A percentile compares a stretch with the other conserved stretches of the same genome.
Evolutionary conservation across 1,140 invertebrate genomes (phyloP).

Genomic region (Mamestra configurata): DNA sequence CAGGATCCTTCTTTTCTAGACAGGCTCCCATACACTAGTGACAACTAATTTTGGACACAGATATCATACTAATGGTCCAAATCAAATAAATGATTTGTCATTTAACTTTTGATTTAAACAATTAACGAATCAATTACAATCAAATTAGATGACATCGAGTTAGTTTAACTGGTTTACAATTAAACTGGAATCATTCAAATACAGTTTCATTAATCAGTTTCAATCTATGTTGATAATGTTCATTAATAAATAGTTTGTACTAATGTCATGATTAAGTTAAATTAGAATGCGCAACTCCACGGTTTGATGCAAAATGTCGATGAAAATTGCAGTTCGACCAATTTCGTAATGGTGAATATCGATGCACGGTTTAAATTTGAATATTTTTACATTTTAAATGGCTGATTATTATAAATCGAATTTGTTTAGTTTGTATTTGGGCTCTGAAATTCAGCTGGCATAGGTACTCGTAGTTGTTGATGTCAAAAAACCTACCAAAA

Average conservation of each 20-base stretch:
- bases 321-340: not conserved
- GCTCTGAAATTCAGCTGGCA: too few species aligned
- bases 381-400: constrained; percentile 17
- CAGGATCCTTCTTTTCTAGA: too few species aligned
- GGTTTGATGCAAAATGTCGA: constrained; percentile 4
- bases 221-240: constrained; percentile 9
- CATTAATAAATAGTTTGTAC: constrained; percentile 5
- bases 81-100: not conserved
- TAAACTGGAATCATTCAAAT: constrained; percentile 11
- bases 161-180: not conserved
- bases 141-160: too few species aligned
- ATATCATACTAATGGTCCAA: too few species aligned
- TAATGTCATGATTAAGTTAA: constrained; percentile 14
- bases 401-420: too few species aligned
- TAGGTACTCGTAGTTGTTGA: too few species aligned
- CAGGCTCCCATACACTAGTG: too few species aligned
- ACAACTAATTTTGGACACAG: too few species aligned
- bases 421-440: not conserved
- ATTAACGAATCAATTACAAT: too few species aligned
- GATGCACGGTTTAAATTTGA: not conserved
- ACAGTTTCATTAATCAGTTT: not conserved
- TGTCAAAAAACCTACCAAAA: too few species aligned
- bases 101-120: not conserved
- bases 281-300: not conserved
- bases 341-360: not conserved